These are phyloP conservation scores for Hippoglossus hippoglossus DNA, from an alignment of 2,797 vertebrate genomes.

Conservation along the genomic window DNA sequence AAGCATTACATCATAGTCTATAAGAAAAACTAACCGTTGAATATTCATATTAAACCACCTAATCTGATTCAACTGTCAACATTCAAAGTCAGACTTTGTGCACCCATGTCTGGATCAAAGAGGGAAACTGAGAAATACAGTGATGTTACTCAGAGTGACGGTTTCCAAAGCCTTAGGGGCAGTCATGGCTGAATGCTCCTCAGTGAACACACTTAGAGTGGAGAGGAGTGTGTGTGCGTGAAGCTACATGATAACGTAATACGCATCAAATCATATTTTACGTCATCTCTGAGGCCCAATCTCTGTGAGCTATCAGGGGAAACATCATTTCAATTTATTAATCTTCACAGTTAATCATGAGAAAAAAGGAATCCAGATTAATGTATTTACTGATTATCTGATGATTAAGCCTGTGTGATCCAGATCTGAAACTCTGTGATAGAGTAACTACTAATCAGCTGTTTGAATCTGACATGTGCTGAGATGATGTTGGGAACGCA, in stretches of 20 bases:
- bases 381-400: background rate
- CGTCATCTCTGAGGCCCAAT: background rate
- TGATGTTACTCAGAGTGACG: conserved; percentile 18
- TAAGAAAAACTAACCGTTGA: no score
- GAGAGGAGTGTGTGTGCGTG: background rate
- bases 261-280: background rate
- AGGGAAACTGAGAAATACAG: background rate
- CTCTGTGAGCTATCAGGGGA: background rate
- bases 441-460: no score
- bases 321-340: background rate
- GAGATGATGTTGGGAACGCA: background rate
- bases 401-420: background rate
- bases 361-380: background rate
- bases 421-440: background rate
- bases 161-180: background rate
- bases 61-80: background rate
- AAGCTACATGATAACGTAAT: background rate
- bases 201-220: background rate
- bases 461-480: no score
- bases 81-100: background rate
- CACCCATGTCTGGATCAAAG: background rate
- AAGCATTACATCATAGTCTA: no score
- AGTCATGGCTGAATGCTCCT: background rate
- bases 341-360: background rate
- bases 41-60: no score